Evolutionary conservation across 2,797 vertebrate genomes (phyloP).

Genomic region (Sebastes iracundus): DNA sequence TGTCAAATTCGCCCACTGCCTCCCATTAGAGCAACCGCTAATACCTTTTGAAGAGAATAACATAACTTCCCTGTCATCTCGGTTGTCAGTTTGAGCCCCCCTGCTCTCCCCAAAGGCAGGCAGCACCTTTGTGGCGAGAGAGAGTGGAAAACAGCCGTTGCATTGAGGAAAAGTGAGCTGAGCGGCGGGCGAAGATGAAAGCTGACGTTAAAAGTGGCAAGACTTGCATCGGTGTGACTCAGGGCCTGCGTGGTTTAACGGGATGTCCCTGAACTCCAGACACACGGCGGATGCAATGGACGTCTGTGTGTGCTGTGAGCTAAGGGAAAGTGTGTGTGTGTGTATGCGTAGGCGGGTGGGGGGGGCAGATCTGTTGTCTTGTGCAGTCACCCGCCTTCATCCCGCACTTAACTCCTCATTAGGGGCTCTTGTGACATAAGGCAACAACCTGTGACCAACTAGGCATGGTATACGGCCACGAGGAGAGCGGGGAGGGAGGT

Average conservation of each 20-base stretch:
- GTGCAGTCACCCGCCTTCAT: conserved; percentile 42
- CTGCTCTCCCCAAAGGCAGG: conserved; percentile 39
- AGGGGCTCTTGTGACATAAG: conserved; percentile 60
- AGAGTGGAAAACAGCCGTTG: conserved; percentile 54
- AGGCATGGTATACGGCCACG: conserved; percentile 10
- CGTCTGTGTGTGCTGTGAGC: neutral
- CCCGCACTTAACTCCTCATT: conserved; percentile 72
- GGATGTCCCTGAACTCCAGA: conserved; percentile 41
- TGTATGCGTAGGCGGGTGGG: neutral
- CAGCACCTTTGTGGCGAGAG: conserved; percentile 45
- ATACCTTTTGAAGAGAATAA: conserved; percentile 58
- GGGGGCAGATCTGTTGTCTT: conserved; percentile 42
- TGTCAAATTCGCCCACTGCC: conserved; percentile 4
- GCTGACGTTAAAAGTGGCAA: conserved; percentile 53
- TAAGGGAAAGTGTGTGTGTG: neutral
- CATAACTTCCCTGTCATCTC: conserved; percentile 43
- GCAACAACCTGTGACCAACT: conserved; percentile 67
- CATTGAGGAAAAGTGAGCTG: conserved; percentile 59
- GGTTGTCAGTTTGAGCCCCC: conserved; percentile 42
- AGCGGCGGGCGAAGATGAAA: conserved; percentile 66
- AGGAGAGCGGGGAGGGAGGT: conserved; percentile 26
- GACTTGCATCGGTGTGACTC: conserved; percentile 60
- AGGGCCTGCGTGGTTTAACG: conserved; percentile 45
- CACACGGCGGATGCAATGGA: conserved; percentile 1
- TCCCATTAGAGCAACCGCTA: conserved; percentile 47